Base-by-base conservation (phyloP, 2,797 vertebrate species). In the Psittacula derbiana region DNA sequence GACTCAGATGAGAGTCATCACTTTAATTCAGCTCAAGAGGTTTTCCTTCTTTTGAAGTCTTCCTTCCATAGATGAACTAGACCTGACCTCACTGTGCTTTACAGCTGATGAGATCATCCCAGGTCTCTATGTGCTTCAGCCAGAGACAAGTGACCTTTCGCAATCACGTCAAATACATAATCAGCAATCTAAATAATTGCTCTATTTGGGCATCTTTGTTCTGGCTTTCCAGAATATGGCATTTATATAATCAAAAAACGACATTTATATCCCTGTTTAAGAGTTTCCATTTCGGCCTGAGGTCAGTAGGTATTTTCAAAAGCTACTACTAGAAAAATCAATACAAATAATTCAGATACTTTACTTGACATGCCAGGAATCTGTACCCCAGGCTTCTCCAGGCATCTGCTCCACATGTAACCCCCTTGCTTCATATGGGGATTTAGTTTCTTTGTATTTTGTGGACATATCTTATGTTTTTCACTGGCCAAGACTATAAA, bases 141-240 rank as follows among this genome's bases (percentile, higher is more conserved):
- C 67, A 73, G 36, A 91, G 81, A 94, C 88, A 69, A 92, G 74
- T 78, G 95, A 96, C 94, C 94, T 95, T 94, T 89, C 1, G 0
- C 88, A 76, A 28, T 8, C 93, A 71, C 18, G 2, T 95, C 92
- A 93, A 70, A 86, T 28, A 33, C 11, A 47, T 69, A 86, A 93
- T 93, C 86, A 76, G 78, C 80, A 95, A 94, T 85, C 93, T 58
- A 92, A 96, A 85, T 96, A 95, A 96, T 93, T 81, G 88, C 86
- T 94, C 88, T 88, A 12, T 80, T 85, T 87, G 88, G 74, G 88
- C 71, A 92, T 89, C 90, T 88, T 67, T 78, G 64, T 49, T 96
- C 86, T 44, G 52, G 71, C 88, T 88, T 88, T 90, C 61, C 72
- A 88, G 84, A 93, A 86, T n/a, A 67, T 0, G 11, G 61, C 71